Conservation (phyloP, 2,888 invertebrate species). For the Pelosia muscerda region DNA sequence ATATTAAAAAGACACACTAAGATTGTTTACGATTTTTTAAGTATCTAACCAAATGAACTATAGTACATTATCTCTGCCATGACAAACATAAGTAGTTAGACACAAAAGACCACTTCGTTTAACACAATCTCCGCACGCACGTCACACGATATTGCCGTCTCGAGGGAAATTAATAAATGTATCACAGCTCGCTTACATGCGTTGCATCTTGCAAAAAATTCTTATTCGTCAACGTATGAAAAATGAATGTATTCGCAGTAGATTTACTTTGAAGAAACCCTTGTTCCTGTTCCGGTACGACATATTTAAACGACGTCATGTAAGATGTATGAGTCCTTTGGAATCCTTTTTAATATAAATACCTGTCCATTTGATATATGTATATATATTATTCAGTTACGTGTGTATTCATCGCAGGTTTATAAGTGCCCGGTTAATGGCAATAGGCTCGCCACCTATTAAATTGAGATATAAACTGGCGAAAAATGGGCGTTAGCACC, state of each 20-base stretch:
- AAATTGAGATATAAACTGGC: too few species aligned
- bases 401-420: too few species aligned
- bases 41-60: too few species aligned
- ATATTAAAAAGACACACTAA: too few species aligned
- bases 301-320: constrained; percentile 13
- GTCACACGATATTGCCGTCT: constrained; percentile 43
- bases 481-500: too few species aligned
- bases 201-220: constrained; percentile 53
- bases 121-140: constrained; percentile 30
- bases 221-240: constrained; percentile 40
- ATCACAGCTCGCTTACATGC: constrained; percentile 44
- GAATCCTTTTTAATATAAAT: constrained; percentile 4
- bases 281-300: constrained; percentile 4
- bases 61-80: background rate
- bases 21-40: too few species aligned
- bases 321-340: constrained; percentile 8
- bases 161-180: constrained; percentile 60
- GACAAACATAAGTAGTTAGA: background rate
- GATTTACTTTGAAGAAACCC: constrained; percentile 31
- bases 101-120: constrained; percentile 19
- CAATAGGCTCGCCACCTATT: too few species aligned
- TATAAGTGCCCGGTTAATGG: too few species aligned
- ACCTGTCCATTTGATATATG: background rate
- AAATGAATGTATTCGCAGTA: constrained; percentile 41
- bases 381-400: too few species aligned